Conservation (phyloP, 2,797 vertebrate species). For the Delichon dasypus region DNA sequence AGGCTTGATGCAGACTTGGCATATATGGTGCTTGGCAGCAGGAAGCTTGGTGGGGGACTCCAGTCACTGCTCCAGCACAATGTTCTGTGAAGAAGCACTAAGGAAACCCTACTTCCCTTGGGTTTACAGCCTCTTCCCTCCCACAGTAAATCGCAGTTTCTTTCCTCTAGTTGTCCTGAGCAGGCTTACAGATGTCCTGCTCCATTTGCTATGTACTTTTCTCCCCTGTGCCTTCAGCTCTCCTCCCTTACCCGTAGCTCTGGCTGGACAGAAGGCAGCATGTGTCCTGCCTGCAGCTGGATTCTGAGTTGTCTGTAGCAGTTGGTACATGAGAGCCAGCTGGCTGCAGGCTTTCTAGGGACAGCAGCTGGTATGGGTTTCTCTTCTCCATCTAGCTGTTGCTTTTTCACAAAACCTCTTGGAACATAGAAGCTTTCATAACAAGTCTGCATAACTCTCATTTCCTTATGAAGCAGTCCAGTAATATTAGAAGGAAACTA, state of each 20-base stretch:
- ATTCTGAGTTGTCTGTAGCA: neutral
- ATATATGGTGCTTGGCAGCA: neutral
- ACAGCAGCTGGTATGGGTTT: neutral
- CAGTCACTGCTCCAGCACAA: neutral
- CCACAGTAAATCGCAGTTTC: neutral
- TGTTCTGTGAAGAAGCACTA: neutral
- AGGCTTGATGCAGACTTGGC: neutral
- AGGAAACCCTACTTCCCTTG: neutral
- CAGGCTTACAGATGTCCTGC: neutral
- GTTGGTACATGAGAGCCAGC: neutral
- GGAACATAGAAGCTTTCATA: neutral
- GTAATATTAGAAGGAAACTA: neutral
- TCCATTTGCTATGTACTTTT: neutral
- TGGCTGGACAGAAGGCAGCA: neutral
- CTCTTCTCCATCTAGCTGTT: neutral
- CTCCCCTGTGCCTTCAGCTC: neutral
- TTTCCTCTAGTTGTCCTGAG: neutral
- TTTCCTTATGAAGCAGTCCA: neutral
- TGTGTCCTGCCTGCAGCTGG: neutral
- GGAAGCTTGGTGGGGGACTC: neutral
- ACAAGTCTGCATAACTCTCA: neutral
- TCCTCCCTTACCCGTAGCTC: neutral
- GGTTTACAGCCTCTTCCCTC: neutral
- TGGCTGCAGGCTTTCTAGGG: neutral
- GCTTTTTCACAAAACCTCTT: neutral